Conservation (phyloP, 2,113 vertebrate species). For the Myrmophylax atrothorax region DNA sequence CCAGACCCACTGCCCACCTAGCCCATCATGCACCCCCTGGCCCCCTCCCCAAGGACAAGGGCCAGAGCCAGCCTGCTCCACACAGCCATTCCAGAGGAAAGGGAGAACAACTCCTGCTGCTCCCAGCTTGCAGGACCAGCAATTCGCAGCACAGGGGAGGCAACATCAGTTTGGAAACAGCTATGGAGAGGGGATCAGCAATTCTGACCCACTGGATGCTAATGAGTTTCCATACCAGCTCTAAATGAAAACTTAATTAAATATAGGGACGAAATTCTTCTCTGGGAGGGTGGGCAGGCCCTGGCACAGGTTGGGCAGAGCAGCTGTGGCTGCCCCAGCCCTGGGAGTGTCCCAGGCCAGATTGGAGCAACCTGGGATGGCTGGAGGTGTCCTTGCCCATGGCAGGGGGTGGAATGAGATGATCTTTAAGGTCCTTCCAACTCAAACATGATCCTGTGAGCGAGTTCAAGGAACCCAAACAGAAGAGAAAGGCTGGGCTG, state of each 20-base stretch:
- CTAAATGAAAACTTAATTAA: not conserved
- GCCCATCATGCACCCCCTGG: rapidly evolving
- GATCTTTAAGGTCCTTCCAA: not conserved
- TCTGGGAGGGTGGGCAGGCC: not conserved
- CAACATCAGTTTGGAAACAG: not conserved
- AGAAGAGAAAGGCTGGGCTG: not conserved
- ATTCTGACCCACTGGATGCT: rapidly evolving
- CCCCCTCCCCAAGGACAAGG: not conserved
- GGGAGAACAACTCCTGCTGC: not conserved
- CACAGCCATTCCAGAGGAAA: not conserved
- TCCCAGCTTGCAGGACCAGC: not conserved
- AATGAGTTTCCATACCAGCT: rapidly evolving
- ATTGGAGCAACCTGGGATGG: not conserved
- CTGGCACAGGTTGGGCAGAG: not conserved
- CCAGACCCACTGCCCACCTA: rapidly evolving
- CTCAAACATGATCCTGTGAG: not conserved
- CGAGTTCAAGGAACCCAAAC: not conserved
- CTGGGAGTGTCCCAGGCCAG: not conserved
- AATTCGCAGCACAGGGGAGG: not conserved
- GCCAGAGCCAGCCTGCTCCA: not conserved
- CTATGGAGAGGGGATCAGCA: not conserved
- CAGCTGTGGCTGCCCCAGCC: not conserved
- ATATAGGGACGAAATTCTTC: not conserved
- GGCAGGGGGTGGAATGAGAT: rapidly evolving
- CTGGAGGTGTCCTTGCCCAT: not conserved